Evolutionary conservation across 2,888 invertebrate species (phyloP), one percentile per base, ranked within the genome.

Genomic region (Leucophenga montana): DNA sequence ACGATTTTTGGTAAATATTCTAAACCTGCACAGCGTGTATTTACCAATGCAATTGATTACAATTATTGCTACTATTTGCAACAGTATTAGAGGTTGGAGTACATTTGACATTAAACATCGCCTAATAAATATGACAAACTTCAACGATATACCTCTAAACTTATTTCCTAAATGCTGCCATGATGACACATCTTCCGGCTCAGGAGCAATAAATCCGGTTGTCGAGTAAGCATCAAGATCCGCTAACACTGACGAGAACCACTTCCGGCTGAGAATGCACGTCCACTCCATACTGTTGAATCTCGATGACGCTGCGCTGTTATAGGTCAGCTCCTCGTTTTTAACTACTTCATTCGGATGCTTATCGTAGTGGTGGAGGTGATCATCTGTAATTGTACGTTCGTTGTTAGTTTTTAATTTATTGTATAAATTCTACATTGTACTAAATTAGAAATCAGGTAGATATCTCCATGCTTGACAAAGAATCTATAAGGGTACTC

Each of bases 271-370:
- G 20, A 62, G 39, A 8, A 39, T 3, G 8, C 39, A 39, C 8
- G 39, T 39, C 39, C 39, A 39, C 5, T 4, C 16, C 16, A 39
- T 61, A 9, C 22, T 56, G 22, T 14, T 57, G 13, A 13, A 11
- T 20, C 46, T 46, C 14, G 62, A 44, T 6, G 68, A 50, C 9
- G 85, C 83, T 73, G 84, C 88, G 73, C 91, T 91, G 84, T 92
- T 93, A 87, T 95, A 94, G 70, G 95, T 95, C 86, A 97, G 90
- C 90, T 95, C 96, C 90, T 96, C 96, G 88, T 96, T 96, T 90
- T 96, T 97, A 84, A 96, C 95, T 80, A 96, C 96, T 89, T 97
- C 96, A 89, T 96, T 97, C 72, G 95, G 95, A 89, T 95, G 93
- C 88, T 95, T 95, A 86, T 95, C 95, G 86, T 95, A 95, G 88